A percentile compares a stretch with the other conserved stretches of the same genome.
phyloP scores from a whole-genome alignment of 2,797 vertebrate species.

The Rhinella marina region DNA sequence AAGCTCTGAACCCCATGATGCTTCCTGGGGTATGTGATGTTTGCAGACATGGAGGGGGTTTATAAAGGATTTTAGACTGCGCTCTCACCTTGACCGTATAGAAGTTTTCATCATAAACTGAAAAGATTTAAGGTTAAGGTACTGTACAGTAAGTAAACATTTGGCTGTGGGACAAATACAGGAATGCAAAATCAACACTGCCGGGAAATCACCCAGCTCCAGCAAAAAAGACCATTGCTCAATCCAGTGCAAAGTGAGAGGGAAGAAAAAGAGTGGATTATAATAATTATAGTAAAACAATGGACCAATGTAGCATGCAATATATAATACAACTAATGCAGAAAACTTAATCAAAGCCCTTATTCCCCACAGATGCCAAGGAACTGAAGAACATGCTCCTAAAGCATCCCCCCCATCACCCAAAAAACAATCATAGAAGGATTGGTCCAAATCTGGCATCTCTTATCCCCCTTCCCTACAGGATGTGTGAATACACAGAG shows the following conservation, averaged over 20 bases:
- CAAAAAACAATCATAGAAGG: too few relatives aligned
- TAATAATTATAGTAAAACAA: not conserved
- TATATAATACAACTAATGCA: too few relatives aligned
- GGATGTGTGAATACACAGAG: too few relatives aligned
- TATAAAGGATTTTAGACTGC: not conserved
- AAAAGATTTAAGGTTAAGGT: not conserved
- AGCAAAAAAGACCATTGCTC: not conserved
- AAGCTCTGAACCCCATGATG: slow-evolving; percentile 39
- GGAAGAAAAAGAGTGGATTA: not conserved
- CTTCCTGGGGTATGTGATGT: not conserved
- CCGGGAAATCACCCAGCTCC: not conserved
- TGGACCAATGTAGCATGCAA: not conserved
- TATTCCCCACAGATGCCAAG: too few relatives aligned
- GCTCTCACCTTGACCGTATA: not conserved
- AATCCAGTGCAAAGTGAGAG: not conserved
- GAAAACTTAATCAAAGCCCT: too few relatives aligned
- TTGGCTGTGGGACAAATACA: not conserved
- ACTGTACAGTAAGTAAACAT: not conserved
- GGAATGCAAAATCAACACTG: not conserved
- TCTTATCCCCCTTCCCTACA: too few relatives aligned
- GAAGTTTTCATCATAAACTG: slow-evolving; percentile 20
- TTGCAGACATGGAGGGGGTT: not conserved
- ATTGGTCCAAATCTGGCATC: too few relatives aligned
- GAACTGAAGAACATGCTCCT: too few relatives aligned
- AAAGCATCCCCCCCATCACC: too few relatives aligned